These are phyloP conservation scores for Synergus umbraculus DNA, from an alignment of 2,888 invertebrate species.

Conservation along the genomic window DNA sequence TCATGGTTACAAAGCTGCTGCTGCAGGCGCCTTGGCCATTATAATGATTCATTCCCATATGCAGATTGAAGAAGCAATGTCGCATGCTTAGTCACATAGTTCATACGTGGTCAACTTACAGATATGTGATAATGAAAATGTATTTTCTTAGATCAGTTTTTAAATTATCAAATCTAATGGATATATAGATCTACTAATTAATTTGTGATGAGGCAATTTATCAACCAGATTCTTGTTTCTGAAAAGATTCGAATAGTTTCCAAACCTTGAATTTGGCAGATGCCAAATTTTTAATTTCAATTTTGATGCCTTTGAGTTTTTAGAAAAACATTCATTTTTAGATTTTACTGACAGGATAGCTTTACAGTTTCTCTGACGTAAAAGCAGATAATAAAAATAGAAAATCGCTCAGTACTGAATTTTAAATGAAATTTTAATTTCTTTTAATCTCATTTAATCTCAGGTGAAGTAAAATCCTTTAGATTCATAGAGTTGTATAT, in stretches of 20 bases:
- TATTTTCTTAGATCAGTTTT: slow-evolving; percentile 8
- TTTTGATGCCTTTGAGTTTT: background rate
- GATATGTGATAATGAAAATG: slow-evolving; percentile 46
- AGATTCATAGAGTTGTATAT: background rate
- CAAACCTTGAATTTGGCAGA: too few species aligned
- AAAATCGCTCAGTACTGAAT: background rate
- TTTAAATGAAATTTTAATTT: background rate
- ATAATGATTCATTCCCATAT: slow-evolving; percentile 62
- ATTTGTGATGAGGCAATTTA: background rate
- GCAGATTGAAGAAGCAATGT: slow-evolving; percentile 53
- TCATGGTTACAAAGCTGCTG: slow-evolving; percentile 55
- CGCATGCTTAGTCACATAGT: slow-evolving; percentile 59
- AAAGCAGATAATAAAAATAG: too few species aligned
- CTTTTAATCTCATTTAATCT: background rate
- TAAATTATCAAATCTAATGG: background rate
- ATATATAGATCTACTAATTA: background rate
- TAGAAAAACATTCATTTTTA: background rate
- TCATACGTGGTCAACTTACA: slow-evolving; percentile 54
- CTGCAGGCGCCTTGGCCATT: slow-evolving; percentile 47
- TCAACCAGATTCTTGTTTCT: background rate
- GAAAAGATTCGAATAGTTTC: background rate
- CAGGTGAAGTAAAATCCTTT: background rate
- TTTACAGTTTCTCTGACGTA: too few species aligned
- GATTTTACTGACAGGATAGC: too few species aligned
- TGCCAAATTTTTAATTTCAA: background rate